Percentiles rank a stretch among this genome's conserved stretches.
phyloP scores from a whole-genome alignment of 2,888 invertebrate genomes.

The Drosophila kuntzei region DNA sequence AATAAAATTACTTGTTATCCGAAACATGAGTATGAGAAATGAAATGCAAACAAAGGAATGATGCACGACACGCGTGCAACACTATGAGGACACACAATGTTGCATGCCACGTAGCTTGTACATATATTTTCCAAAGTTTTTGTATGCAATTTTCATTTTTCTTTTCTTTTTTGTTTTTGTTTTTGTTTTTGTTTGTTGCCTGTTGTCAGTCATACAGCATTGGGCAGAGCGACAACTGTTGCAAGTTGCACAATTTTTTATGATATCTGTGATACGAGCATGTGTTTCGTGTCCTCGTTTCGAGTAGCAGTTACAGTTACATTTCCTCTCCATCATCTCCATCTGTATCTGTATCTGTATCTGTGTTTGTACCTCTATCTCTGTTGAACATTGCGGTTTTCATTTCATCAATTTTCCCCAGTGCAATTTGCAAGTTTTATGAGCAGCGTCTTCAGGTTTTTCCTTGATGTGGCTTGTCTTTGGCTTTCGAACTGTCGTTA shows the following conservation, averaged over 20 bases:
- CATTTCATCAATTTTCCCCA: slow-evolving; percentile 58
- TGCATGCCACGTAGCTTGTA: slow-evolving; percentile 20
- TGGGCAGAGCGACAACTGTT: slow-evolving; percentile 44
- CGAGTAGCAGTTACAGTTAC: slow-evolving; percentile 9
- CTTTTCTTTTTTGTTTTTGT: slow-evolving; percentile 26
- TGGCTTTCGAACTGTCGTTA: slow-evolving; percentile 41
- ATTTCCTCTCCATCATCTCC: neutral
- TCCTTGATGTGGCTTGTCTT: slow-evolving; percentile 6
- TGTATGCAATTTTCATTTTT: neutral
- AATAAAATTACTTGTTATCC: neutral
- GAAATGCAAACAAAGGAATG: neutral
- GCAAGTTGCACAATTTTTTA: slow-evolving; percentile 61
- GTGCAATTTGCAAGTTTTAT: slow-evolving; percentile 67
- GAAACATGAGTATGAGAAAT: neutral
- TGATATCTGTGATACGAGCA: slow-evolving; percentile 44
- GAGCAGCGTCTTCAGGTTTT: slow-evolving; percentile 31
- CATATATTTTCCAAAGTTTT: slow-evolving; percentile 1
- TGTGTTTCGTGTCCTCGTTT: slow-evolving; percentile 29
- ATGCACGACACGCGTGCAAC: slow-evolving; percentile 21
- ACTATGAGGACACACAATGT: slow-evolving; percentile 36
- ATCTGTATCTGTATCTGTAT: neutral
- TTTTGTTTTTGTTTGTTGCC: slow-evolving; percentile 30
- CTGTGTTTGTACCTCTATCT: neutral
- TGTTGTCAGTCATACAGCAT: slow-evolving; percentile 43
- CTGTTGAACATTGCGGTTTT: slow-evolving; percentile 24